These are phyloP conservation scores for Perodicticus potto DNA, from an alignment of 2,797 vertebrate genomes.

Conservation along the genomic window DNA sequence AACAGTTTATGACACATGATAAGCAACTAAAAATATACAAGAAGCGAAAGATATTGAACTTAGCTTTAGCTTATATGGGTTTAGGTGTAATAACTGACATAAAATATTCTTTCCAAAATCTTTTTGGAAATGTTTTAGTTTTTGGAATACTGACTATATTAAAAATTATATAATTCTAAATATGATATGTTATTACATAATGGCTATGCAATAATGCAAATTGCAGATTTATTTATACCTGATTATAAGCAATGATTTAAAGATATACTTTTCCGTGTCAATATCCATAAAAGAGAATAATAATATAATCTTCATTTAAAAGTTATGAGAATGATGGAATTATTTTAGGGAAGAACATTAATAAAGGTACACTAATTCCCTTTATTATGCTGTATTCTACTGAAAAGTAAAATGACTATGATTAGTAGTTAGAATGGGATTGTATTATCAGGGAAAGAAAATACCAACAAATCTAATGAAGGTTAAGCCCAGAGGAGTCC, in stretches of 20 bases:
- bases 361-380: not conserved
- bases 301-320: not conserved
- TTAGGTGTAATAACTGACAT: not conserved
- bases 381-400: not conserved
- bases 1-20: not conserved
- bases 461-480: not conserved
- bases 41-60: not conserved
- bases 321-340: not conserved
- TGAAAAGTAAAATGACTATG: not conserved
- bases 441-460: not conserved
- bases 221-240: not conserved
- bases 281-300: not conserved
- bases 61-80: not conserved
- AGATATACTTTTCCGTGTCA: not conserved
- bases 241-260: not conserved
- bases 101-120: not conserved
- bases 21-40: not conserved
- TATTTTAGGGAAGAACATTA: not conserved
- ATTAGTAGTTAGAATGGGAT: not conserved
- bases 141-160: not conserved
- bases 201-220: not conserved
- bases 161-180: not conserved
- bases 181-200: not conserved
- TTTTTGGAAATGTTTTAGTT: not conserved
- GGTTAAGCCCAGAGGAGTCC: not conserved